These are phyloP conservation scores for Andrena bucephala DNA, from an alignment of 2,888 invertebrate species.

Conservation along the genomic window DNA sequence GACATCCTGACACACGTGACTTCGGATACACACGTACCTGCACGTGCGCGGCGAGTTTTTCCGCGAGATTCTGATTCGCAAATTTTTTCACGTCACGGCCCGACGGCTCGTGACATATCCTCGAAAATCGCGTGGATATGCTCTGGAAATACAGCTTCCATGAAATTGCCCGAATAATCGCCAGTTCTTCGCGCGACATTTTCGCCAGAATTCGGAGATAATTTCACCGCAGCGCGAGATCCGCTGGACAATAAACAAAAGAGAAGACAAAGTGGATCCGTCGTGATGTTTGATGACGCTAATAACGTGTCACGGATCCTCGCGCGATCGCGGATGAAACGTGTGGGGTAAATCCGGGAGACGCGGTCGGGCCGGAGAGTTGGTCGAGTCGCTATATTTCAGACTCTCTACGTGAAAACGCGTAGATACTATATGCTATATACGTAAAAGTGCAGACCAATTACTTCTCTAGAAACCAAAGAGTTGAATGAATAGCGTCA, in stretches of 20 bases:
- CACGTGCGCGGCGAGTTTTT: background rate
- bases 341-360: background rate
- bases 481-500: too few species aligned
- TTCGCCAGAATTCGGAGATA: constrained; percentile 29
- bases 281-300: background rate
- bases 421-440: too few species aligned
- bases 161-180: constrained; percentile 37
- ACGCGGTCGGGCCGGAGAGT: too few species aligned
- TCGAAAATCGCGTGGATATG: constrained; percentile 27
- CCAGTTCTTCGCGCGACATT: background rate
- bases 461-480: too few species aligned
- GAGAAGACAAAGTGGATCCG: constrained; percentile 1
- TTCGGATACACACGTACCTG: constrained; percentile 17
- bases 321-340: background rate
- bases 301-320: background rate
- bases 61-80: constrained; percentile 31
- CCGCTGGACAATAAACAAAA: constrained; percentile 8
- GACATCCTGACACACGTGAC: constrained; percentile 30
- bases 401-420: too few species aligned
- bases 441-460: too few species aligned
- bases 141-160: constrained; percentile 21
- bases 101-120: constrained; percentile 47
- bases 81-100: constrained; percentile 62
- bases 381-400: too few species aligned
- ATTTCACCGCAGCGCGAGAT: background rate